Conservation (phyloP, 2,113 vertebrate genomes). For the Myotis lucifugus region DNA sequence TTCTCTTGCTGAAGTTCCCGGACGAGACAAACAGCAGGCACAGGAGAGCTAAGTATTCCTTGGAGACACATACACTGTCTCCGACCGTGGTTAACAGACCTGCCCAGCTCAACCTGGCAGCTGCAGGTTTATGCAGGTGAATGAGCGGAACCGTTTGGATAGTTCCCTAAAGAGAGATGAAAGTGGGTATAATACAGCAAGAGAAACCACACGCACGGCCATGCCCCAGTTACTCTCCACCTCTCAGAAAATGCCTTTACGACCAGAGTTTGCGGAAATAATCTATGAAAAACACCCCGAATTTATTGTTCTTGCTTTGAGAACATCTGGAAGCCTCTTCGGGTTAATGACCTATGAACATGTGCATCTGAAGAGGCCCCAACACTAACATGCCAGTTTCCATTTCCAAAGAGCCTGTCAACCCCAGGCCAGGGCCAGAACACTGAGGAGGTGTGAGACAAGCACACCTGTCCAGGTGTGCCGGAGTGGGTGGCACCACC, state of each 20-base stretch:
- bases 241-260: background rate
- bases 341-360: background rate
- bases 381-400: background rate
- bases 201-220: background rate
- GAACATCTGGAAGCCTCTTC: background rate
- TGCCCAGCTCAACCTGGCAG: background rate
- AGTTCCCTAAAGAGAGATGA: background rate
- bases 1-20: background rate
- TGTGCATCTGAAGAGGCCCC: background rate
- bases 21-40: background rate
- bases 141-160: background rate
- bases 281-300: background rate
- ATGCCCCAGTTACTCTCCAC: background rate
- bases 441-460: background rate
- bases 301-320: background rate
- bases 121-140: background rate
- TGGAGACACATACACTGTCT: rapidly evolving
- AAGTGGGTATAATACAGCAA: background rate
- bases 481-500: background rate
- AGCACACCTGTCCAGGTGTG: background rate
- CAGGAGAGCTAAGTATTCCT: background rate
- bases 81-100: background rate
- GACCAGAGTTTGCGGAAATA: background rate
- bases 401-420: background rate
- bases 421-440: background rate